phyloP scores from a whole-genome alignment of 2,797 vertebrate genomes.

The Sebastiscus tertius region DNA sequence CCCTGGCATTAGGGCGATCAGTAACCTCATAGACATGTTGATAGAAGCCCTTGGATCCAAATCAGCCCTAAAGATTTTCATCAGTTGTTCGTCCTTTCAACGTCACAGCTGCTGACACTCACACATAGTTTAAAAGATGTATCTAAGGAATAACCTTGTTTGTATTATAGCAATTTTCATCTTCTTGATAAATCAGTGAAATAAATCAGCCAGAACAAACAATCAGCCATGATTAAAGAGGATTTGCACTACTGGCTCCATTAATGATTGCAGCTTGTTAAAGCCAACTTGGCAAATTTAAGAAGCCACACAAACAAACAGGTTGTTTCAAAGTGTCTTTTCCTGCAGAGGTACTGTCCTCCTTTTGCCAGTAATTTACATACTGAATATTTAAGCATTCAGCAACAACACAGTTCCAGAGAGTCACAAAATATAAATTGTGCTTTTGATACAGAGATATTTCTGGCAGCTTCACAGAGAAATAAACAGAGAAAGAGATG shows the following conservation, averaged over 20 bases:
- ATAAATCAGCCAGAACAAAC: not conserved
- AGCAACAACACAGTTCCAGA: not conserved
- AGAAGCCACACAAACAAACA: not conserved
- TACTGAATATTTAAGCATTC: not conserved
- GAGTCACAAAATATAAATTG: not conserved
- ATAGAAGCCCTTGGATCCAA: not conserved
- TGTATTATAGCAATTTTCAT: not conserved
- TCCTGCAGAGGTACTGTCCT: not conserved
- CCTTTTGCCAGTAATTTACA: not conserved
- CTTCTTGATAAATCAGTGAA: not conserved
- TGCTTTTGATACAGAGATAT: not conserved
- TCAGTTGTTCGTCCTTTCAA: not conserved
- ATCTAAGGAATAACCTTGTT: not conserved
- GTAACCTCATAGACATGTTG: not conserved
- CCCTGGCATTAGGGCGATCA: not conserved
- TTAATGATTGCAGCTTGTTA: not conserved
- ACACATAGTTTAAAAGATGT: too few relatives aligned
- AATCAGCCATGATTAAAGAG: not conserved
- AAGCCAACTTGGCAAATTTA: not conserved
- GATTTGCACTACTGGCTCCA: not conserved
- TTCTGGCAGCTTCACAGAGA: not conserved
- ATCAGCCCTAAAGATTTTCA: not conserved
- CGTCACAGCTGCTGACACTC: too few relatives aligned
- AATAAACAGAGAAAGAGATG: not conserved
- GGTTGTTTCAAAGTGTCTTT: not conserved